Base-by-base conservation (phyloP, 2,888 invertebrate species). In the Syrphus vitripennis region DNA sequence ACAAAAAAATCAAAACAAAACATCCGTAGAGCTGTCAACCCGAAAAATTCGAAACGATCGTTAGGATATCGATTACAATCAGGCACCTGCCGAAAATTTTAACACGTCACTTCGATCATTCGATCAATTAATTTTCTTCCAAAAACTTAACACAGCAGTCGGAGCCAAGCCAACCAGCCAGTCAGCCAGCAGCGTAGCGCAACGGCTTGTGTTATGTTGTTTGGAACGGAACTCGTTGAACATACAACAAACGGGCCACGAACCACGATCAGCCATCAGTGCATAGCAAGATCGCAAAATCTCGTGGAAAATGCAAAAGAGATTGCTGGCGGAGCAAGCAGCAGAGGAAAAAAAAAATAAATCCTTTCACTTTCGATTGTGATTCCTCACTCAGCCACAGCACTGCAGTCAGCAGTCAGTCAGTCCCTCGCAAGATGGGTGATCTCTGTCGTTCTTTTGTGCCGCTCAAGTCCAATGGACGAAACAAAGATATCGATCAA, bases 21-120 rank as follows among this genome's bases (percentile, higher is more conserved):
- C 45, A 59, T 31, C 69, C 7, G 40, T 61, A 42, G 50, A 31
- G 14, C 63, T 81, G 82, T 76, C 70, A 76, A 65, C 76, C 63
- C 55, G 45, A 31, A 40, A 76, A 69, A 71, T 24, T 48, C 24
- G 50, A 67, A 61, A 67, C 61, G 72, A 72, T 80, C 72, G 53
- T 57, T 70, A 75, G 65, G 65, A 84, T 77, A 72, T 42, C 55
- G 84, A 84, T 84, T 77, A 80, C 72, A 34, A 80, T 84, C 84
- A 48, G 87, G 83, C 82, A 87, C 83, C 87, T 87, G 83, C 87
- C 87, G 83, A 83, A 87, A 79, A 67, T 83, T 82, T 87, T 82
- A 83, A 83, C 87, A 87, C 87, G 82, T 87, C 87, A 83, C 79
- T 87, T 83, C 87, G 83, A 87, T 87, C 87, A 83, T 67, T 87